Conservation (phyloP, 2,888 invertebrate species). For the Cepaea hortensis region DNA sequence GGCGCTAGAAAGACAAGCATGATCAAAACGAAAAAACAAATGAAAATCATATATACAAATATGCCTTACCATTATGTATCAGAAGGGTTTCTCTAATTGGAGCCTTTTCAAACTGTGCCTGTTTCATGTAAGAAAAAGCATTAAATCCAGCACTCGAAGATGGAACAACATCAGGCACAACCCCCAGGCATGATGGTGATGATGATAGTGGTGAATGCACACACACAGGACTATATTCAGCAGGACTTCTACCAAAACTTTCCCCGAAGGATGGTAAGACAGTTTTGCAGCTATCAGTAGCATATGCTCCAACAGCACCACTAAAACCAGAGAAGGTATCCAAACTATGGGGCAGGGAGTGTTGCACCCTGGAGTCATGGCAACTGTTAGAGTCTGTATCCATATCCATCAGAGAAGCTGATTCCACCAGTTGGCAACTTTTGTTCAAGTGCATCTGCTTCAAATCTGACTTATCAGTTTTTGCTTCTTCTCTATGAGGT, state of each 20-base stretch:
- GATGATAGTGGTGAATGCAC: background rate
- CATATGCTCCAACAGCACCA: background rate
- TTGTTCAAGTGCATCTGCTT: constrained; percentile 27
- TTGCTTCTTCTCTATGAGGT: background rate
- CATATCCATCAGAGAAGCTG: background rate
- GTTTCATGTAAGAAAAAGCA: constrained; percentile 22
- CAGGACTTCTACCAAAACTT: constrained; percentile 4
- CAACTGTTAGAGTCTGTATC: constrained; percentile 13
- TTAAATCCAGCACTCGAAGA: background rate
- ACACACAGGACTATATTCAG: constrained; percentile 1
- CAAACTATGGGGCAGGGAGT: background rate
- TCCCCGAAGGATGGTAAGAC: background rate
- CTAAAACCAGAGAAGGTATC: background rate
- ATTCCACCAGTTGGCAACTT: constrained; percentile 20
- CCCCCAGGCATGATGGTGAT: background rate
- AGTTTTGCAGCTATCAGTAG: background rate
- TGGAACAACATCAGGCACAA: background rate
- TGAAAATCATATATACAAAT: background rate
- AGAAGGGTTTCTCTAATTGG: background rate
- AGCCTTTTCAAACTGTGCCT: constrained; percentile 5
- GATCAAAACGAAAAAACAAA: too few species aligned
- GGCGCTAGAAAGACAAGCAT: too few species aligned
- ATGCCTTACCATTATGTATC: constrained; percentile 2
- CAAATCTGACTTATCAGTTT: background rate
- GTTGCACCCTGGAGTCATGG: background rate